Base-by-base conservation (phyloP, 2,888 invertebrate genomes). In the Smittia sp. region DNA sequence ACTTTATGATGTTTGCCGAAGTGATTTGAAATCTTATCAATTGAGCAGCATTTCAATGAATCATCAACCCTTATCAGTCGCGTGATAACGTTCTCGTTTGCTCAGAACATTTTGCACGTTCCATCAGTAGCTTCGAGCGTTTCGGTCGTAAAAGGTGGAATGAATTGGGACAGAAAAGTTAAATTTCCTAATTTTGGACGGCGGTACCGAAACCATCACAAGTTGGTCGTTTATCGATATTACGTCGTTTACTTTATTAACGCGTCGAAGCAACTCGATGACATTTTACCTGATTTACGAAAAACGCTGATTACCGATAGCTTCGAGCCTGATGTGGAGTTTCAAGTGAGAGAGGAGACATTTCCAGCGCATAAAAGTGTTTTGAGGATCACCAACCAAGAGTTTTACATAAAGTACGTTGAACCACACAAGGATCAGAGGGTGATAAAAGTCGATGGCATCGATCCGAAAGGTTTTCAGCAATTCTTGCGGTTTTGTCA, bases 181-280 rank as follows among this genome's bases (percentile, higher is more conserved):
- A 58, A 58, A 18, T 9, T 9, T n/a, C 18, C 18, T 58, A 4
- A 20, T 18, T 18, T 4, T 11, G 9, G 58, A 18, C 2, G 18
- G n/a, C 1, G 18, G 22, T 22, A 58, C 18, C 58, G 58, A 18
- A 58, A 58, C 22, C 58, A 58, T 58, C 58, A 58, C 6, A 58
- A 58, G 22, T 6, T 58, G 18, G 58, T 58, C 11, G 22, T 58
- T 1, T 58, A 1, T 18, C 58, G 22, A 20, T 11, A 58, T 58
- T 58, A 58, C 58, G 22, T 58, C 18, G 58, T 58, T 58, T 58
- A 58, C 22, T 58, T 20, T 11, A 18, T 58, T 3, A 58, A 58
- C 22, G 1, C 18, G 11, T 9, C 7, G 22, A 58, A 58, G 58
- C 7, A 58, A 7, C 3, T 58, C 20, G 58, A 58, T 7, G 58